These are phyloP conservation scores for Liparis tanakae DNA, from an alignment of 2,797 vertebrate species.

Conservation along the genomic window DNA sequence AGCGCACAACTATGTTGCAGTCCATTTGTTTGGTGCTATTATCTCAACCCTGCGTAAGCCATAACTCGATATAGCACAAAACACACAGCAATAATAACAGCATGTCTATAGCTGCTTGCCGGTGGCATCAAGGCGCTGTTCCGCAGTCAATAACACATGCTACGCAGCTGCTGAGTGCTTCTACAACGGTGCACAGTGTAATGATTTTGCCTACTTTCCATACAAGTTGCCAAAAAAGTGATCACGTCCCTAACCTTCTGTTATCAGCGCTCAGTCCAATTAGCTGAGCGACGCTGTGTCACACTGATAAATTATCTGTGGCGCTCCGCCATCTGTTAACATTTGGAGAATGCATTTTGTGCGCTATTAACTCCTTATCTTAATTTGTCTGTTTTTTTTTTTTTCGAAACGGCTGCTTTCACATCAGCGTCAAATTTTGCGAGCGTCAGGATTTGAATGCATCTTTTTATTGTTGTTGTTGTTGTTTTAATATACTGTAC, in stretches of 20 bases:
- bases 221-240: slow-evolving; percentile 39
- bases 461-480: not conserved
- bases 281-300: slow-evolving; percentile 57
- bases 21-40: slow-evolving; percentile 45
- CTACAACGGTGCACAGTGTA: slow-evolving; percentile 9
- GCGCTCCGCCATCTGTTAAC: slow-evolving; percentile 42
- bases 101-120: slow-evolving; percentile 37
- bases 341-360: slow-evolving; percentile 26
- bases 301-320: slow-evolving; percentile 52
- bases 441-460: not conserved
- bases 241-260: slow-evolving; percentile 61
- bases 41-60: slow-evolving; percentile 45
- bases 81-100: slow-evolving; percentile 37
- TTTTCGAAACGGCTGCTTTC: slow-evolving; percentile 13
- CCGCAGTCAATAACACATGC: slow-evolving; percentile 47
- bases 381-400: slow-evolving; percentile 36
- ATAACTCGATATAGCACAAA: slow-evolving; percentile 31
- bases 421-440: not conserved
- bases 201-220: slow-evolving; percentile 40
- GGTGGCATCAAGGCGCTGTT: slow-evolving; percentile 38
- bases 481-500: not conserved
- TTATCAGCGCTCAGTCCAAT: slow-evolving; percentile 61
- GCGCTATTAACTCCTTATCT: slow-evolving; percentile 44
- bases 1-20: not conserved
- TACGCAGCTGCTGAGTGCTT: slow-evolving; percentile 41